A percentile compares a stretch with the other conserved stretches of the same genome.
Evolutionary conservation across 2,888 invertebrate genomes (phyloP).

Genomic region (Arctia plantaginis): DNA sequence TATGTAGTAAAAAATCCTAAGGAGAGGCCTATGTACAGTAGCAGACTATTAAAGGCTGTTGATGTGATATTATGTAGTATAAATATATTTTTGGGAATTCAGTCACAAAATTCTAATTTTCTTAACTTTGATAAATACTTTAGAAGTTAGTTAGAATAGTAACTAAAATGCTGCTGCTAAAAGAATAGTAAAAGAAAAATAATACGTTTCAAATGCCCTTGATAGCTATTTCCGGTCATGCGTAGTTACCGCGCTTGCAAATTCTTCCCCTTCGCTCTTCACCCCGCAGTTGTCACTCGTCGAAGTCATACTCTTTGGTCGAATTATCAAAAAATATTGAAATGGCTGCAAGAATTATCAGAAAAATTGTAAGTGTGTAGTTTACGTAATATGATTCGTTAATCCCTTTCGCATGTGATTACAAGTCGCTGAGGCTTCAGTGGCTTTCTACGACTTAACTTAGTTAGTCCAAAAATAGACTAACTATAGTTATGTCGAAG

Average conservation of each 20-base stretch:
- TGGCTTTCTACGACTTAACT: conserved; percentile 63
- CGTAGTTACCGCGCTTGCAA: conserved; percentile 75
- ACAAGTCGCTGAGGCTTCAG: conserved; percentile 51
- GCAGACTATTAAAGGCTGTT: no score
- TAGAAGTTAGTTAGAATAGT: neutral
- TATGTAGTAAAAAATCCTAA: no score
- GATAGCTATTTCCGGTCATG: conserved; percentile 82
- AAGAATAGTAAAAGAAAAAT: neutral
- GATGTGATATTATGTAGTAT: no score
- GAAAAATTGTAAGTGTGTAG: conserved; percentile 85
- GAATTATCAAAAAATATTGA: conserved; percentile 75
- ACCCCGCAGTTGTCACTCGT: conserved; percentile 74
- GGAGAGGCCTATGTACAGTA: no score
- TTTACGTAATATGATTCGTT: conserved; percentile 61
- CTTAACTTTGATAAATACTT: neutral
- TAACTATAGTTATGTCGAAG: conserved; percentile 84
- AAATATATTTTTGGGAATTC: neutral
- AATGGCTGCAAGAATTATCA: conserved; percentile 86
- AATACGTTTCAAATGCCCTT: conserved; percentile 43
- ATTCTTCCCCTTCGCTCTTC: conserved; percentile 72
- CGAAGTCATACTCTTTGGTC: conserved; percentile 47
- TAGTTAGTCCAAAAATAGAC: conserved; percentile 83
- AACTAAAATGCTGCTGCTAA: neutral
- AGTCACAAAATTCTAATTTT: neutral
- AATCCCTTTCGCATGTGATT: conserved; percentile 70